Conservation (phyloP, 2,113 vertebrate genomes). For the Panthera tigris region DNA sequence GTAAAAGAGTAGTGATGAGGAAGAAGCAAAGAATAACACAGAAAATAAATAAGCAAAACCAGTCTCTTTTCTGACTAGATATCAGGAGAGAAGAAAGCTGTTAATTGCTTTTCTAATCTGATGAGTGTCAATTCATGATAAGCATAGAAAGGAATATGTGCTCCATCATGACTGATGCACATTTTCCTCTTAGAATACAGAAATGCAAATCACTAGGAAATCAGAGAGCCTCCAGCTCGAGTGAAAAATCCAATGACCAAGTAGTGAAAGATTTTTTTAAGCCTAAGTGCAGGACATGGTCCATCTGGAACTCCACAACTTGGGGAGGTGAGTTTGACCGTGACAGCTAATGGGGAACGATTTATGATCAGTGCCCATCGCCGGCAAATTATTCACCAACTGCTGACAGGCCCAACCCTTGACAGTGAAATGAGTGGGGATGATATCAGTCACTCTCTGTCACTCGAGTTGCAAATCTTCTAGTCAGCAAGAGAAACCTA, state of each 20-base stretch:
- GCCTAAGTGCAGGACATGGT: neutral
- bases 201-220: neutral
- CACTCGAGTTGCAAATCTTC: constrained; percentile 69
- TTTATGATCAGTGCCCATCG: constrained; percentile 32
- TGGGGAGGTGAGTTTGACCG: neutral
- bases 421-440: constrained; percentile 63
- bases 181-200: neutral
- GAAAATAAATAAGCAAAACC: neutral
- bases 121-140: neutral
- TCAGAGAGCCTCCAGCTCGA: neutral
- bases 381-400: constrained; percentile 44
- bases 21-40: neutral
- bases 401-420: constrained; percentile 53
- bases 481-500: constrained; percentile 23
- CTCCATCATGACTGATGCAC: neutral
- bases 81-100: constrained; percentile 21
- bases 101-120: constrained; percentile 41
- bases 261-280: neutral
- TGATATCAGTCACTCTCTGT: constrained; percentile 69
- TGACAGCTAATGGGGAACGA: constrained; percentile 32
- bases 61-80: neutral
- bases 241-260: constrained; percentile 18
- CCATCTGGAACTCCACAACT: neutral
- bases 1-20: neutral
- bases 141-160: neutral